A percentile compares a stretch with the other conserved stretches of the same genome.
Evolutionary conservation across 2,113 vertebrate species (phyloP).

Genomic region (Abramis brama): DNA sequence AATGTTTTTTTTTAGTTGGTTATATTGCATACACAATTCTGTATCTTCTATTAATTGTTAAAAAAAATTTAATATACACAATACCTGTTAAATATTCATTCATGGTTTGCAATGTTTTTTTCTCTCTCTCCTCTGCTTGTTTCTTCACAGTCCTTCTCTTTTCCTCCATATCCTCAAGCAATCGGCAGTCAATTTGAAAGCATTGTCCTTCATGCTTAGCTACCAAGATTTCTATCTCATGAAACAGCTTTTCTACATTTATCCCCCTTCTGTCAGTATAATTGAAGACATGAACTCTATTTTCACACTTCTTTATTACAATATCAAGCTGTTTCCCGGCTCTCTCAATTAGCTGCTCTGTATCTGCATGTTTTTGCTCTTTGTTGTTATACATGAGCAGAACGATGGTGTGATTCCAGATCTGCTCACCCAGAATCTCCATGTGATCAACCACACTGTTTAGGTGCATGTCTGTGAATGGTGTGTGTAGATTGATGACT

Average conservation of each 20-base stretch:
- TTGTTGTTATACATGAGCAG: conserved; percentile 2
- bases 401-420: conserved; percentile 31
- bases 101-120: not conserved
- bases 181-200: too few species aligned
- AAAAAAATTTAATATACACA: too few species aligned
- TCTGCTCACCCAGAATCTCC: conserved; percentile 17
- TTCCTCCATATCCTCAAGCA: not conserved
- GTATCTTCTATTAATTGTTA: too few species aligned
- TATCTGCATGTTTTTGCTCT: not conserved
- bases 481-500: not conserved
- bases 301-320: not conserved
- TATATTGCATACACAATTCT: too few species aligned
- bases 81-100: not conserved
- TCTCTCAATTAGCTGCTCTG: not conserved
- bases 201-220: too few species aligned
- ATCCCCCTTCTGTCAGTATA: not conserved
- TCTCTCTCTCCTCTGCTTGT: not conserved
- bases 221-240: too few species aligned
- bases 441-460: not conserved
- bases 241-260: too few species aligned
- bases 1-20: too few species aligned
- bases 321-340: not conserved
- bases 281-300: conserved; percentile 6
- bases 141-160: not conserved
- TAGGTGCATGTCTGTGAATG: not conserved